Evolutionary conservation across 1,140 invertebrate species (phyloP).

Genomic region (Lasioglossum albipes): DNA sequence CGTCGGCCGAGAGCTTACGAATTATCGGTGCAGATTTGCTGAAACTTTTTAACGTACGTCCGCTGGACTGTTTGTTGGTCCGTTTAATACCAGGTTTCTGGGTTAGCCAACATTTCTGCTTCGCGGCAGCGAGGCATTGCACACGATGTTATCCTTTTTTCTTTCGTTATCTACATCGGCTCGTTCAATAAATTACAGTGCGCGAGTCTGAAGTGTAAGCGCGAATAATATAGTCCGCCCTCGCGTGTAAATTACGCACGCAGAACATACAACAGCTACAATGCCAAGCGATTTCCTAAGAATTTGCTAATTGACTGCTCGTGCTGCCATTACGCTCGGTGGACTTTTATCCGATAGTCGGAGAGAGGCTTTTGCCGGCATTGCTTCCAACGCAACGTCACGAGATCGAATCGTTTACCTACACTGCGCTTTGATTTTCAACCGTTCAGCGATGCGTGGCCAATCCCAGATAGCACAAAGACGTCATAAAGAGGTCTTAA

Average conservation of each 20-base stretch:
- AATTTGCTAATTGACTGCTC: conserved; percentile 51
- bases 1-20: too few species aligned
- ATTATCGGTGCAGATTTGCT: neutral
- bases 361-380: conserved; percentile 6
- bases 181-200: conserved; percentile 50
- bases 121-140: neutral
- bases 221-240: conserved; percentile 71
- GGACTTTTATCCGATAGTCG: conserved; percentile 25
- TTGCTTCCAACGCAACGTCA: conserved; percentile 24
- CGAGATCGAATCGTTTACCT: conserved; percentile 17
- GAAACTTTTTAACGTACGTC: neutral
- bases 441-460: neutral
- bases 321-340: conserved; percentile 12
- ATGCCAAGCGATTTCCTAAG: conserved; percentile 68
- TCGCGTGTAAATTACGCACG: conserved; percentile 61
- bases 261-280: conserved; percentile 45
- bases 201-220: conserved; percentile 57
- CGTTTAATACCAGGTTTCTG: conserved; percentile 38
- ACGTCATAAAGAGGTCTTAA: too few species aligned
- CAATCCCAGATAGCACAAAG: too few species aligned
- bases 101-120: conserved; percentile 27
- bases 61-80: neutral
- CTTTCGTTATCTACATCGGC: conserved; percentile 44
- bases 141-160: conserved; percentile 29
- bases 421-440: neutral